Percentiles rank a stretch among this genome's conserved stretches.
Conservation (phyloP, 2,888 invertebrate species). For the Drosophila picticornis region DNA sequence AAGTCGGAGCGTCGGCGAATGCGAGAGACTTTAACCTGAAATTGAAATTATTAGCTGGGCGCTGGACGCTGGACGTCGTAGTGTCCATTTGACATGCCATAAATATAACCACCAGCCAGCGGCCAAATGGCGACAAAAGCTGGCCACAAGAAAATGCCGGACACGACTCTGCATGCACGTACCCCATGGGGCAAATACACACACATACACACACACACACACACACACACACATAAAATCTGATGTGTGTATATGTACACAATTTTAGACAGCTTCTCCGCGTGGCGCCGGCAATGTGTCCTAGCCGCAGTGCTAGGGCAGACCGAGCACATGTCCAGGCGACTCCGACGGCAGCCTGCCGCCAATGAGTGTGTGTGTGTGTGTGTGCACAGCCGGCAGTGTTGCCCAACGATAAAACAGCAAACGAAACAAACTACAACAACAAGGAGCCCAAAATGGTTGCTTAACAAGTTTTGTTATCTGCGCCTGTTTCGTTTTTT, state of each 20-base stretch:
- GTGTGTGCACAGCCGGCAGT: conserved; percentile 43
- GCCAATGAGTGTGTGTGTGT: conserved; percentile 9
- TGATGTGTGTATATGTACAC: conserved; percentile 46
- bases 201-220: conserved; percentile 19
- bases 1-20: conserved; percentile 3
- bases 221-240: not conserved
- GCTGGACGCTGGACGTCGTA: conserved; percentile 1
- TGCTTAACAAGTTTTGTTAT: conserved; percentile 78
- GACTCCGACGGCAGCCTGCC: conserved; percentile 31
- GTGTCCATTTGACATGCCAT: conserved; percentile 64
- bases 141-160: conserved; percentile 53
- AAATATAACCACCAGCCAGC: conserved; percentile 56
- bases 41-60: conserved; percentile 64
- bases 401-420: conserved; percentile 58
- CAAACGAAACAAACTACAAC: conserved; percentile 37
- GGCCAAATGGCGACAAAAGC: conserved; percentile 59
- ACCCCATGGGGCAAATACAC: conserved; percentile 30
- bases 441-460: conserved; percentile 53
- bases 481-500: conserved; percentile 61
- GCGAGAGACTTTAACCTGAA: conserved; percentile 30
- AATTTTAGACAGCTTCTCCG: conserved; percentile 49
- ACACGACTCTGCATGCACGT: conserved; percentile 51
- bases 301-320: conserved; percentile 13
- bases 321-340: conserved; percentile 26
- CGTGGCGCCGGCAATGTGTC: conserved; percentile 54